phyloP scores from a whole-genome alignment of 2,113 vertebrate genomes.

The Notarius quadriscutis region DNA sequence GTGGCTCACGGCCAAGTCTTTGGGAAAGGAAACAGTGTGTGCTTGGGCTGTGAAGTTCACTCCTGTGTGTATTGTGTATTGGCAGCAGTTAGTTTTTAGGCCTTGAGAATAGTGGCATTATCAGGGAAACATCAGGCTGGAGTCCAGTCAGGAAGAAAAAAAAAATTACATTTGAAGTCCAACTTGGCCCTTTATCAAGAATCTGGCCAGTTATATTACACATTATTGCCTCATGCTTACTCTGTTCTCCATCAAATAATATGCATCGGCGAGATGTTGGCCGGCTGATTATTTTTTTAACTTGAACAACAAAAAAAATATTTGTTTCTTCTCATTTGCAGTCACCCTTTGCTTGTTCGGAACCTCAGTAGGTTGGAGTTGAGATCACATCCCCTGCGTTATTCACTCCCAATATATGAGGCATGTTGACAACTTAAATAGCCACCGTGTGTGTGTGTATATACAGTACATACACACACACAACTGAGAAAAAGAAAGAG shows the following conservation, averaged over 20 bases:
- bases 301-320: no score
- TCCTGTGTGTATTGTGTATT: constrained; percentile 39
- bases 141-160: constrained; percentile 32
- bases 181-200: constrained; percentile 31
- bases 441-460: constrained; percentile 1
- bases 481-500: neutral
- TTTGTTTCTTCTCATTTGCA: constrained; percentile 10
- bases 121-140: constrained; percentile 25
- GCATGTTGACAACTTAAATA: constrained; percentile 22
- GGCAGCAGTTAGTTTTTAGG: constrained; percentile 23
- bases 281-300: neutral
- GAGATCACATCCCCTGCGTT: neutral
- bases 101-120: constrained; percentile 33
- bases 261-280: neutral
- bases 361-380: neutral
- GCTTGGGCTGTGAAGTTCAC: neutral
- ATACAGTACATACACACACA: constrained; percentile 19
- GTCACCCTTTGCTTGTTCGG: neutral
- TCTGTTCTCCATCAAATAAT: constrained; percentile 33
- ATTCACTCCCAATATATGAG: constrained; percentile 6
- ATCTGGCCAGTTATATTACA: constrained; percentile 27
- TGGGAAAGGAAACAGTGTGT: constrained; percentile 34
- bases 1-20: constrained; percentile 8
- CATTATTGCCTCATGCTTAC: constrained; percentile 12
- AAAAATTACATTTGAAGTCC: constrained; percentile 39